Evolutionary conservation across 1,140 invertebrate genomes (phyloP), one percentile per base, ranked within the genome.

Genomic region (Lepidurus arcticus): DNA sequence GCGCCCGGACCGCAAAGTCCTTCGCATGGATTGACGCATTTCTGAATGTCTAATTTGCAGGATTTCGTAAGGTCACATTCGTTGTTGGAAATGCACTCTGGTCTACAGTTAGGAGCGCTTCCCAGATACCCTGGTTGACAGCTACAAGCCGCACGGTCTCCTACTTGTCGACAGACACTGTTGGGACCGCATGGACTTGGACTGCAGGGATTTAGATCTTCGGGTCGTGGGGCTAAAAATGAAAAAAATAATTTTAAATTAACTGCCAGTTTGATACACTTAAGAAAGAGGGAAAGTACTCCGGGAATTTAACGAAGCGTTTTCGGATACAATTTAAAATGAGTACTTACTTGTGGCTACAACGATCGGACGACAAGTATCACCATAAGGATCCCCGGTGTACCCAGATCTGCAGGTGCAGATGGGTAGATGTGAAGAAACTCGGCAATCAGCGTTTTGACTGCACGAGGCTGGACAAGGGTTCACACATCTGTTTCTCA

Each of bases 81-180:
- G 81, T 93, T 92, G 82, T 96, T 93, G 5, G 87, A 86, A 7
- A 88, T 89, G 82, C 94, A 97, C 44, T 78, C 78, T 26, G 78
- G 78, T 75, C 78, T 44, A 34, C 78, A 78, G 21, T 78, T 73
- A 75, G 78, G 89, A 34, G 92, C 90, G 84, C 94, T 92, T 79
- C 94, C 94, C 74, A 93, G 94, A 83, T 96, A 96, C 73, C 92
- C 92, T 47, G 89, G 86, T n/a, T 93, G 93, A 83, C 94, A 96
- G 80, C 89, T 90, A 82, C 94, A 96, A 82, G 90, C 88, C 83
- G 93, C 91, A 3, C 90, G 86, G 82, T 96, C 94, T 83, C 90
- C 91, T 24, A 87, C 85, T 13, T 91, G 89, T 53, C 87, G 86
- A 83, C 94, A 96, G 75, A 92, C 83, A 21, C 94, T 92, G 85